These are phyloP conservation scores for Melanophora roralis DNA, from an alignment of 2,888 invertebrate species.

Conservation along the genomic window DNA sequence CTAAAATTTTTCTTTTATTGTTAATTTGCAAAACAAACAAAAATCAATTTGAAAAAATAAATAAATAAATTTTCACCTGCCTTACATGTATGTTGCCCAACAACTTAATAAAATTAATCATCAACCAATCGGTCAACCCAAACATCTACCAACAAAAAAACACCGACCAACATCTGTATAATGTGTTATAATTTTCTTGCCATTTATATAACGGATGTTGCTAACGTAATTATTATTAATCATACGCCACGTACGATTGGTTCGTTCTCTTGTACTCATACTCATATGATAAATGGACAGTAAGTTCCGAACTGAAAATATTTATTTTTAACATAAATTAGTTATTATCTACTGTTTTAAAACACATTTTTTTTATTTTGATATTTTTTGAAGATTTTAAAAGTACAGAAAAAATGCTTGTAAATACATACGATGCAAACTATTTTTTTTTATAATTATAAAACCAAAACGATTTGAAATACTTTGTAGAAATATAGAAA, in stretches of 20 bases:
- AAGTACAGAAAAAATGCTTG: conserved; percentile 75
- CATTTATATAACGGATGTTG: conserved; percentile 15
- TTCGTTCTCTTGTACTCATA: not conserved
- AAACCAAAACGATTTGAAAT: not conserved
- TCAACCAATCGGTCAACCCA: conserved; percentile 17
- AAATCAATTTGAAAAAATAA: not conserved
- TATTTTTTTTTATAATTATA: too few species aligned
- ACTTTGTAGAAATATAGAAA: not conserved
- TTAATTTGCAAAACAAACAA: conserved; percentile 26
- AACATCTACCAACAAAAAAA: not conserved
- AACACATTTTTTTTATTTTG: conserved; percentile 61
- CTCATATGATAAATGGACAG: conserved; percentile 55
- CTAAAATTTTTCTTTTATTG: not conserved
- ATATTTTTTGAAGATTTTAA: conserved; percentile 67
- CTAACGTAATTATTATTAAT: conserved; percentile 16
- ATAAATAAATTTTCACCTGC: conserved; percentile 37
- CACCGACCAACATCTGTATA: conserved; percentile 17
- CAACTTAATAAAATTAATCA: conserved; percentile 14
- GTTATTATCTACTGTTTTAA: not conserved
- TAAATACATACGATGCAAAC: conserved; percentile 69
- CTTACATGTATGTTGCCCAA: conserved; percentile 38
- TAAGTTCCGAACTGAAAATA: conserved; percentile 62
- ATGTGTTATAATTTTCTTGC: conserved; percentile 15
- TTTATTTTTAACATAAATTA: conserved; percentile 11
- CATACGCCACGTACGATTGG: conserved; percentile 14